Conservation (phyloP, 2,113 vertebrate species). For the Octodon degus region DNA sequence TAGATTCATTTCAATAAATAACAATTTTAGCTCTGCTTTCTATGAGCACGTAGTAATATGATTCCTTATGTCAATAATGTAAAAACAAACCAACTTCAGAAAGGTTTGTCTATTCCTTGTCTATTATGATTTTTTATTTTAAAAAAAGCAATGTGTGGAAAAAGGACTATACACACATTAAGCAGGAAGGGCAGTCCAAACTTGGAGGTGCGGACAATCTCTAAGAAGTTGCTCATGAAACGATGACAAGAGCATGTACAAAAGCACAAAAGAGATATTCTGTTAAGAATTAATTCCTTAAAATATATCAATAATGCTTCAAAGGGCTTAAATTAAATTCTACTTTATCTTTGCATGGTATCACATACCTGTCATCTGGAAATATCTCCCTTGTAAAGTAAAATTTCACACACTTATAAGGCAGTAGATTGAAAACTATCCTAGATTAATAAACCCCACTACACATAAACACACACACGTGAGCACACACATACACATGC, state of each 20-base stretch:
- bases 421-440: not conserved
- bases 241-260: not conserved
- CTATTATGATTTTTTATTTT: not conserved
- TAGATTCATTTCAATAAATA: not conserved
- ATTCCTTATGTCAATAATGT: not conserved
- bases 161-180: accelerated
- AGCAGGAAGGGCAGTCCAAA: not conserved
- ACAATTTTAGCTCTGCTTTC: not conserved
- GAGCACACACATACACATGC: not conserved
- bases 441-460: not conserved
- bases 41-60: not conserved
- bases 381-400: not conserved
- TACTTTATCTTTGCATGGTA: not conserved
- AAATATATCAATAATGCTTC: not conserved
- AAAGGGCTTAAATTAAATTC: not conserved
- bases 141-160: not conserved
- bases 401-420: not conserved
- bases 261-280: not conserved
- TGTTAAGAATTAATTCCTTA: not conserved
- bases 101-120: not conserved
- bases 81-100: not conserved
- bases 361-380: not conserved
- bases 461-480: too few relatives aligned
- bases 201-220: not conserved
- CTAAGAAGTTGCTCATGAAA: not conserved